A percentile compares a stretch with the other conserved stretches of the same genome.
phyloP scores from a whole-genome alignment of 2,113 vertebrate species.

The Hystrix brachyura region DNA sequence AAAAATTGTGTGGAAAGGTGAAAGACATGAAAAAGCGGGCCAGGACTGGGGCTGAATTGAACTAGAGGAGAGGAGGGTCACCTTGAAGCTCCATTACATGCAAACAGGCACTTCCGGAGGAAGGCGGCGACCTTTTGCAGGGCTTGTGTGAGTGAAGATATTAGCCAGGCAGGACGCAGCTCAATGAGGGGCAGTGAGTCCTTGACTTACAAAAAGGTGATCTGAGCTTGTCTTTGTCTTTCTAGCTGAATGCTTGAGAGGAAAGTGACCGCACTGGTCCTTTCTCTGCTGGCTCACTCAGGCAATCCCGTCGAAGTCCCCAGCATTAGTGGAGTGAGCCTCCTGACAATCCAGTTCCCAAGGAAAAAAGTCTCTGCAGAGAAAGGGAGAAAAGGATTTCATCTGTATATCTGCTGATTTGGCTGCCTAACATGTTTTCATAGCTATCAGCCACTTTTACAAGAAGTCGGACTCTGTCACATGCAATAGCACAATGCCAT shows the following conservation, averaged over 20 bases:
- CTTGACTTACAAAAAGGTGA: slow-evolving; percentile 73
- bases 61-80: slow-evolving; percentile 70
- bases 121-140: slow-evolving; percentile 66
- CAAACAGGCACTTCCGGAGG: slow-evolving; percentile 70
- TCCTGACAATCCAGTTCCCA: background rate
- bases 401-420: background rate
- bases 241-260: slow-evolving; percentile 14
- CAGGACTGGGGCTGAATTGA: background rate
- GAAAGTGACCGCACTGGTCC: background rate
- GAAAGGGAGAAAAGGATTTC: background rate
- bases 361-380: background rate
- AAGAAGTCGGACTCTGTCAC: background rate
- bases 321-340: background rate
- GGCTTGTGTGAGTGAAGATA: slow-evolving; percentile 74
- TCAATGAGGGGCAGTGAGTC: slow-evolving; percentile 70
- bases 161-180: slow-evolving; percentile 77
- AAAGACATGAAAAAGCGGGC: background rate
- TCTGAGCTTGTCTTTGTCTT: slow-evolving; percentile 50
- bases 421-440: background rate
- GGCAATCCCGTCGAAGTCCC: background rate
- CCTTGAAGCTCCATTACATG: slow-evolving; percentile 69
- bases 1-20: background rate
- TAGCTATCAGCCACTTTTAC: background rate
- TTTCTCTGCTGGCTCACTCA: background rate
- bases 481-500: background rate